Evolutionary conservation across 2,797 vertebrate species (phyloP).

Genomic region (Pseudocheirus occidentalis): DNA sequence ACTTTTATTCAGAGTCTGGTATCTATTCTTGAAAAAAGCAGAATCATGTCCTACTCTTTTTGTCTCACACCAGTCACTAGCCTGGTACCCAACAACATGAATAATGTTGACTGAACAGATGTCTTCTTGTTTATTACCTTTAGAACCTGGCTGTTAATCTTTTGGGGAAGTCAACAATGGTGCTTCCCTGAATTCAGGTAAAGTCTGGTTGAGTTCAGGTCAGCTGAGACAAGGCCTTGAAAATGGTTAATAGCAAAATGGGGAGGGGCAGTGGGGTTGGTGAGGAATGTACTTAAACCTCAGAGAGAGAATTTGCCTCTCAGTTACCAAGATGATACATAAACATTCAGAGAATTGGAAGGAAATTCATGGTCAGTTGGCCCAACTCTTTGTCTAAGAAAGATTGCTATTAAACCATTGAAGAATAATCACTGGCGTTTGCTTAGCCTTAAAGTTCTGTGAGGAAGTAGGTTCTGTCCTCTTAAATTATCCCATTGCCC

Average conservation of each 20-base stretch:
- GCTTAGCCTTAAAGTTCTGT: neutral
- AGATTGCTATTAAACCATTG: neutral
- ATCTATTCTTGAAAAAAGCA: rapidly evolving
- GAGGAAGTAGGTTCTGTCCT: neutral
- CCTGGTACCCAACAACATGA: neutral
- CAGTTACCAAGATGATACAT: neutral
- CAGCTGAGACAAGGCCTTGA: neutral
- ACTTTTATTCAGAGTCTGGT: neutral
- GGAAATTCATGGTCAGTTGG: neutral
- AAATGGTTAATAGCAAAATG: neutral
- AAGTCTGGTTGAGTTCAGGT: neutral
- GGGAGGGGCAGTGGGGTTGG: neutral
- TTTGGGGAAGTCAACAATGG: neutral
- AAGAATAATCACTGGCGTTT: neutral
- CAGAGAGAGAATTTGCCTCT: neutral
- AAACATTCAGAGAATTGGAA: neutral
- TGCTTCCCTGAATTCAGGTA: neutral
- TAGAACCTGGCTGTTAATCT: neutral
- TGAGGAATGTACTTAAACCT: neutral
- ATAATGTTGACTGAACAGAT: neutral
- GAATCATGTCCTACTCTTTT: neutral
- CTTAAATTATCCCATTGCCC: neutral
- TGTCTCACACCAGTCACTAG: neutral
- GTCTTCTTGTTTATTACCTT: neutral
- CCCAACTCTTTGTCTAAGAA: neutral